phyloP scores from a whole-genome alignment of 1,140 invertebrate species.

The Gryllus bimaculatus region DNA sequence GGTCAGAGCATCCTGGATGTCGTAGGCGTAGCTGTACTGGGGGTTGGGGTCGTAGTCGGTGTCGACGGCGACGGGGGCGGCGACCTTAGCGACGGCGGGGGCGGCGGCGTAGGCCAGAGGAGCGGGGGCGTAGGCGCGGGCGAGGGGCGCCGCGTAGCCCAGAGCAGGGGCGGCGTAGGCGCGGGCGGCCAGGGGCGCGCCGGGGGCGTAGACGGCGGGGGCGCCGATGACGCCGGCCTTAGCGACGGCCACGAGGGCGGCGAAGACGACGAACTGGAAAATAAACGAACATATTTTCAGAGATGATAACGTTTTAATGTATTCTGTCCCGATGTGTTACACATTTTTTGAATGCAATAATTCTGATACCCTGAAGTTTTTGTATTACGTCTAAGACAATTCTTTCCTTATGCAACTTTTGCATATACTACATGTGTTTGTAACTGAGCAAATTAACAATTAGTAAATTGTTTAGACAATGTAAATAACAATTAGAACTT shows the following conservation, averaged over 20 bases:
- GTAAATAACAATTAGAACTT: background rate
- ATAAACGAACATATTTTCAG: background rate
- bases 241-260: constrained; percentile 33
- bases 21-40: constrained; percentile 23
- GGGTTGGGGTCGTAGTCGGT: constrained; percentile 24
- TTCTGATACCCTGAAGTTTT: background rate
- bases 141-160: constrained; percentile 22
- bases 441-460: background rate
- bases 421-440: no score
- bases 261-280: constrained; percentile 34
- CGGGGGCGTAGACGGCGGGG: constrained; percentile 24
- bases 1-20: constrained; percentile 27
- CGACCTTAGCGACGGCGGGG: constrained; percentile 22
- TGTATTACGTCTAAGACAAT: background rate
- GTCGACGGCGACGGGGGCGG: constrained; percentile 26
- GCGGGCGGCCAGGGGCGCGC: constrained; percentile 12
- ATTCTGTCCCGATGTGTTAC: background rate
- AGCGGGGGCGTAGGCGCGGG: constrained; percentile 23
- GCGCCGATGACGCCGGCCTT: constrained; percentile 24
- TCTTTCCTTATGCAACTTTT: no score
- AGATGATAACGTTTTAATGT: no score
- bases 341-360: background rate
- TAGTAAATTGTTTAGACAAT: background rate
- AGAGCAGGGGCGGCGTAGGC: constrained; percentile 13
- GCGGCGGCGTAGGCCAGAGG: constrained; percentile 23